Evolutionary conservation across 2,888 invertebrate species (phyloP), one percentile per base, ranked within the genome.

Genomic region (Rhorus exstirpatorius): DNA sequence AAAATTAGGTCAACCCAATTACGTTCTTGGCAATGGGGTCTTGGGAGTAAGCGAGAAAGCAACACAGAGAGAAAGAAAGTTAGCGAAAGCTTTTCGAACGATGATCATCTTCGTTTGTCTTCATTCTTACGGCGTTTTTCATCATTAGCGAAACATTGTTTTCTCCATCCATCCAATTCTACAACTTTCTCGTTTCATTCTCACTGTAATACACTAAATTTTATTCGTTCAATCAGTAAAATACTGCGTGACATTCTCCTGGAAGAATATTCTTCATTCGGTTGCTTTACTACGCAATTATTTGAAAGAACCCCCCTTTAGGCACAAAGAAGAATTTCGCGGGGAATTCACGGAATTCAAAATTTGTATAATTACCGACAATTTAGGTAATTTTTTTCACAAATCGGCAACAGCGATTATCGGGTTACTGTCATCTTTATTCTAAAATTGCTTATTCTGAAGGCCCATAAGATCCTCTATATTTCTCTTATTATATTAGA

Each of bases 1-100:
- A 83, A 83, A 87, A 87, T 86, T 87, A 79, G 87, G 87, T 87
- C 87, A 86, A 86, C 81, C 81, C 83, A 85, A 85, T 86, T 85
- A 87, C 82, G 83, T 83, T 70, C 72, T 72, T 49, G 80, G 85
- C 85, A 82, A 72, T 81, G 71, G 85, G 74, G 67, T 81, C 58
- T 68, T 19, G 24, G 24, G 24, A 58, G 74, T 51, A 38, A 65
- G 46, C 41, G 58, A 55, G 35, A 31, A 21, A 51, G 10, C n/a
- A 21, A 41, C 21, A 38, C 10, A 19, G 2, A 14, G 31, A 60
- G 60, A 38, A 38, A 35, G 14, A 24, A n/a, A 58, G 61, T 55
- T 7, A 41, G 24, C 2, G 14, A 68, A 63, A 81, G 81, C 76
- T 71, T 58, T 76, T 46, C 26, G 58, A 44, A 51, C 38, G 65